Evolutionary conservation across 2,113 vertebrate genomes (phyloP), one percentile per base, ranked within the genome.

Genomic region (Oncorhynchus clarkii): DNA sequence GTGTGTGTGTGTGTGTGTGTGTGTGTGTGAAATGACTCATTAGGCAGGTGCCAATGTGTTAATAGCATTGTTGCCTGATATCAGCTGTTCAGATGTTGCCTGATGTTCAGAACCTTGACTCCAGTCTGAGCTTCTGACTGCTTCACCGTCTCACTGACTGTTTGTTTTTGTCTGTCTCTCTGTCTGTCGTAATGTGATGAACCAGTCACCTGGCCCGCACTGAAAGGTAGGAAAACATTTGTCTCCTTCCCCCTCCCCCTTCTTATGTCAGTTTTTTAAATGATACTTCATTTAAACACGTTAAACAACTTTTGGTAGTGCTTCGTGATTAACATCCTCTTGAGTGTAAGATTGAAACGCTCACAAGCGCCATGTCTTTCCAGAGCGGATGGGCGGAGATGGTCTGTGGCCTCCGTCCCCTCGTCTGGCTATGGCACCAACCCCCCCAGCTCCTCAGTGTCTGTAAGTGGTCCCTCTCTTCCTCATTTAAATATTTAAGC

Each of bases 401-500:
- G 97, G 97, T 99, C 97, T 5, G 93, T 99, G 72, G 96, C 97
- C 0, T 98, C 97, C 0, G 89, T 98, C 72, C 97, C 97, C 13
- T 98, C 97, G 0, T 99, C 97, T 69, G 97, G 97, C 89, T 99
- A 99, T 90, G 96, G 97, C 80, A 99, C 96, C 84, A 99, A 97
- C 78, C 97, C 97, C 0, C 96, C 96, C 87, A 98, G 96, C 88
- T 98, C 97, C 84, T 97, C 97, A 0, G 93, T 99, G 73, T 99
- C 97, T 88, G 97, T 99, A 94, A 96, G 31, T 65, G 20, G 24
- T 39, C n/a, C 20, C 59, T 60, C 16, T 60, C 59, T 8, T 22
- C 59, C 18, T 57, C 54, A 57, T 57, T 57, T 20, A 45, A 57
- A 57, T 57, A 57, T 57, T 20, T 57, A 57, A 45, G 39, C 9